These are phyloP conservation scores for Macrobrachium rosenbergii DNA, from an alignment of 1,140 invertebrate species.

Conservation along the genomic window DNA sequence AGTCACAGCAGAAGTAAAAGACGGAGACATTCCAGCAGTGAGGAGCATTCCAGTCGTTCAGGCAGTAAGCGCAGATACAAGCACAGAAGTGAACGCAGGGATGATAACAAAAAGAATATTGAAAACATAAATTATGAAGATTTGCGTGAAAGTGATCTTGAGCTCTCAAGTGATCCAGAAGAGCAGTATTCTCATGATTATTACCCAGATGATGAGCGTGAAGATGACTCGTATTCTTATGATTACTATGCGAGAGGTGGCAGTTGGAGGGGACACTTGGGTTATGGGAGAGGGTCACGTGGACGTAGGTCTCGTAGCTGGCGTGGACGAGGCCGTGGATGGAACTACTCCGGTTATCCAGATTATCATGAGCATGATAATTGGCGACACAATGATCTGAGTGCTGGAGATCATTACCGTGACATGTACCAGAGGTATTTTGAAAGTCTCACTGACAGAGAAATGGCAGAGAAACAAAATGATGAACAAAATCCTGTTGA, in stretches of 20 bases:
- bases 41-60: constrained; percentile 65
- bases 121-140: constrained; percentile 57
- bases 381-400: not conserved
- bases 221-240: constrained; percentile 3
- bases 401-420: constrained; percentile 38
- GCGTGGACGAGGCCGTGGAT: constrained; percentile 18
- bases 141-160: constrained; percentile 54
- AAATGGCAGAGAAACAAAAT: constrained; percentile 1
- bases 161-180: constrained; percentile 55
- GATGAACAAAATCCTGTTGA: not conserved
- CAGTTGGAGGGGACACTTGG: not conserved
- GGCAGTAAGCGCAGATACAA: constrained; percentile 39
- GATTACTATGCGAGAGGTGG: constrained; percentile 9
- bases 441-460: constrained; percentile 49
- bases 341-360: not conserved
- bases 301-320: constrained; percentile 18
- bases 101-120: constrained; percentile 1
- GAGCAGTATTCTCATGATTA: constrained; percentile 20
- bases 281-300: constrained; percentile 14
- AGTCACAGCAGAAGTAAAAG: constrained; percentile 12
- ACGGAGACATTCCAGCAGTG: constrained; percentile 6
- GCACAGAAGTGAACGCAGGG: constrained; percentile 22
- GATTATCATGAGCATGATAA: constrained; percentile 32
- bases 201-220: constrained; percentile 35
- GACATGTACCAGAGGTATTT: constrained; percentile 54